Conservation (phyloP, 2,113 vertebrate species). For the Jacana jacana region DNA sequence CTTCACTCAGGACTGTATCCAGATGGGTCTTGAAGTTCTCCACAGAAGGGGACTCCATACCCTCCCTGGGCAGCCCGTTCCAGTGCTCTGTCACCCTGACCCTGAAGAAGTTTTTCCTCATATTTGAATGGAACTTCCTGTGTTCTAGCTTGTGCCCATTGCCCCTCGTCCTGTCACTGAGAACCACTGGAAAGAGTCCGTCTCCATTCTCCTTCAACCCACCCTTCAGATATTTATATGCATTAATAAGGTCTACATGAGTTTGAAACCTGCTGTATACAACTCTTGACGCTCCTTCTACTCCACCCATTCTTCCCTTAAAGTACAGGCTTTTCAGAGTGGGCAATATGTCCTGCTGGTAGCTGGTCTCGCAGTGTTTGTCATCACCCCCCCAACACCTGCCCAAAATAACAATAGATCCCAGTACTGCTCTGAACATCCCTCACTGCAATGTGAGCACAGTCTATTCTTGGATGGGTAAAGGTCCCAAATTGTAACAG, state of each 20-base stretch:
- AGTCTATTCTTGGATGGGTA: neutral
- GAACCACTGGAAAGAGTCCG: too few species aligned
- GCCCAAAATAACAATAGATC: neutral
- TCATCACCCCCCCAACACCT: neutral
- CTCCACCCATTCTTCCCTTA: neutral
- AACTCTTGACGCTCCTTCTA: neutral
- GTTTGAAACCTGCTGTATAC: neutral
- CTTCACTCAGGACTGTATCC: too few species aligned
- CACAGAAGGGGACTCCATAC: too few species aligned
- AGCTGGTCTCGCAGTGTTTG: neutral
- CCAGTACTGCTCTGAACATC: neutral
- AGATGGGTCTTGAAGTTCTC: too few species aligned
- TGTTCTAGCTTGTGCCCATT: too few species aligned
- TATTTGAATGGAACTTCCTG: too few species aligned
- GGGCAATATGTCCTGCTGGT: neutral
- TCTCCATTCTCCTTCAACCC: too few species aligned
- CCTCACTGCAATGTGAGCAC: neutral
- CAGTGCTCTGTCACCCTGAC: too few species aligned
- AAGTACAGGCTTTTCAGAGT: neutral
- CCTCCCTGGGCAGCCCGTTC: too few species aligned
- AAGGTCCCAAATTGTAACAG: neutral
- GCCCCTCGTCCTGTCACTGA: too few species aligned
- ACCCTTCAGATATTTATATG: too few species aligned
- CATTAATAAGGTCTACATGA: neutral
- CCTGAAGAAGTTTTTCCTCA: too few species aligned